Conservation (phyloP, 2,888 invertebrate species). For the Tetranychus piercei region DNA sequence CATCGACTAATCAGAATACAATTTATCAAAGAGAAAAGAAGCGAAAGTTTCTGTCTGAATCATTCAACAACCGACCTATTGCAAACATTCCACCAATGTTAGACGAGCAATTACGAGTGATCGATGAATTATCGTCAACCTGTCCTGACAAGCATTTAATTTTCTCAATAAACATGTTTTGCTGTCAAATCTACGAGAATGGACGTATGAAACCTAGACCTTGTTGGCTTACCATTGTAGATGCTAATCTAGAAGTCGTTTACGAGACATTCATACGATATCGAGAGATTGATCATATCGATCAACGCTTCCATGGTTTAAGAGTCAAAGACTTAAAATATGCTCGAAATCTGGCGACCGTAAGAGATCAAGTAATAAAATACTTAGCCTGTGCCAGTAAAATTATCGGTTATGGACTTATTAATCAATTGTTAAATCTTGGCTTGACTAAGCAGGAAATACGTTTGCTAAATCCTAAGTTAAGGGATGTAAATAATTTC, state of each 20-base stretch:
- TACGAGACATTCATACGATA: neutral
- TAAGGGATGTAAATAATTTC: no score
- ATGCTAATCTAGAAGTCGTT: neutral
- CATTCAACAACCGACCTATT: no score
- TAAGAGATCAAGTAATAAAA: neutral
- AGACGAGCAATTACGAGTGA: no score
- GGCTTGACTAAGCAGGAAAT: neutral
- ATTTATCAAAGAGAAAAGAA: no score
- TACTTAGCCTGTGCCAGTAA: neutral
- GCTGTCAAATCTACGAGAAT: no score
- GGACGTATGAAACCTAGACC: neutral
- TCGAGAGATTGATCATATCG: neutral
- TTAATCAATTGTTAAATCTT: neutral
- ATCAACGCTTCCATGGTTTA: neutral
- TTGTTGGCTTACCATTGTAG: neutral
- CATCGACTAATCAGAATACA: no score
- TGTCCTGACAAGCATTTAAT: no score
- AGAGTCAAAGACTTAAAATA: neutral
- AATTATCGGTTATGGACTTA: neutral
- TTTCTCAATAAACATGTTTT: no score
- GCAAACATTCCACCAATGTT: no score
- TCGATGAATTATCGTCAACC: no score
- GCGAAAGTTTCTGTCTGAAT: no score
- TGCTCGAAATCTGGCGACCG: neutral
- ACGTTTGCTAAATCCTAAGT: no score